Base-by-base conservation (phyloP, 2,888 invertebrate species). In the Habrosyne pyritoides region DNA sequence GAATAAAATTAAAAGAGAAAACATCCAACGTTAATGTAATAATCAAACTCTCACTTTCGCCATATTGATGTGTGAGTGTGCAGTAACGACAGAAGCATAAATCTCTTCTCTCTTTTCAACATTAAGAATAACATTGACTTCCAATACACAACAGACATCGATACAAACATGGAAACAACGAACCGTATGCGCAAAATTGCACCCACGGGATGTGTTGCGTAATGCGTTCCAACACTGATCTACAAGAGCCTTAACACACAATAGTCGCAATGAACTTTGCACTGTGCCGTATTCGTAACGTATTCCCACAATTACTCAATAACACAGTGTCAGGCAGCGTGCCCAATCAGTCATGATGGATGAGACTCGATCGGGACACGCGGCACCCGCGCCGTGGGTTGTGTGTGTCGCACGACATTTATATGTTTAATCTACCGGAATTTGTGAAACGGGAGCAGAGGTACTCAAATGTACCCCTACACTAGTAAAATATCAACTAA, bases 251-350 rank as follows among this genome's bases (percentile, higher is more conserved):
- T 69, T 61, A 70, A 47, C 52, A 70, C 56, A 57, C 47, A 49
- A 26, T 52, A 24, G 48, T 36, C 49, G 53, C 33, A 47, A 21
- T 26, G 48, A 48, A 47, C 58, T 52, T 51, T 49, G 53, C 33
- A 26, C 50, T 48, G 53, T 36, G 52, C 10, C 57, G n/a, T n/a
- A n/a, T n/a, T n/a, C n/a, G n/a, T n/a, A 47, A 53, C 48, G 59
- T 56, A 49, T 60, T 77, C 77, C 71, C 77, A 77, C 77, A 66
- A 71, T 79, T 75, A 75, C 63, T 66, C 66, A 71, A 69, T 71
- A 71, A 66, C 59, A 55, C 59, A 33, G 57, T 42, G 42, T 18
- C 64, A 70, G 73, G 66, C 71, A 58, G 60, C 63, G 33, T 59
- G 55, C 30, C 53, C 64, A 54, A 60, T 64, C 62, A 57, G 50